Evolutionary conservation across 2,797 vertebrate species (phyloP), one percentile per base, ranked within the genome.

Genomic region (Typhlichthys eigenmanni): DNA sequence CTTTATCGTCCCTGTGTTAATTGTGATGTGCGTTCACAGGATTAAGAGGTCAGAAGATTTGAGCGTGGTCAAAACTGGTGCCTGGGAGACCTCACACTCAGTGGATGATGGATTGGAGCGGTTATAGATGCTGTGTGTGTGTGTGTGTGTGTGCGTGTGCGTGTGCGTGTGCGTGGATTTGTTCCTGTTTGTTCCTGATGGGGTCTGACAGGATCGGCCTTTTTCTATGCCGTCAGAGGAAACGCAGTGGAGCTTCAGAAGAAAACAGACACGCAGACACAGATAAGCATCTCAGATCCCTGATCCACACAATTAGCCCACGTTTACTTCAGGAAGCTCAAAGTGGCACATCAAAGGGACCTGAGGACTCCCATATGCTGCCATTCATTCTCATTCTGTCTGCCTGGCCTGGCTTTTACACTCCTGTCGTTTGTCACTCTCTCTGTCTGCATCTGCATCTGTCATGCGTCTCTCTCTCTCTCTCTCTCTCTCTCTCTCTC

Each of bases 221-320:
- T 63, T 29, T 83, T 87, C 92, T 90, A 63, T 92, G 89, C 91
- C 76, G 81, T 88, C 58, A 74, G 74, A 85, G 88, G 89, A 91
- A 91, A 90, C 66, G 55, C 81, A 89, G 82, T 5, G 63, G 86
- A 84, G 81, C 69, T 84, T 74, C 88, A 88, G 87, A 89, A 92
- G 92, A 86, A 88, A 87, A 84, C 78, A 68, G 85, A 71, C 74
- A 13, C 75, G 64, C 66, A 66, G 79, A 83, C 38, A 1, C 85
- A 46, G 94, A 96, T 94, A 94, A 93, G 82, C 88, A 94, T 96
- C 94, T 94, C 81, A 32, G 76, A 38, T 38, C 73, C 80, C 90
- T 88, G 92, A 94, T 91, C 91, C 90, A 90, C 91, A 88, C 92
- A 95, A 95, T 97, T 95, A 96, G 93, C 86, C 91, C 82, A 90